Conservation (phyloP, 1,140 invertebrate genomes). For the Drosophila ohnishii region DNA sequence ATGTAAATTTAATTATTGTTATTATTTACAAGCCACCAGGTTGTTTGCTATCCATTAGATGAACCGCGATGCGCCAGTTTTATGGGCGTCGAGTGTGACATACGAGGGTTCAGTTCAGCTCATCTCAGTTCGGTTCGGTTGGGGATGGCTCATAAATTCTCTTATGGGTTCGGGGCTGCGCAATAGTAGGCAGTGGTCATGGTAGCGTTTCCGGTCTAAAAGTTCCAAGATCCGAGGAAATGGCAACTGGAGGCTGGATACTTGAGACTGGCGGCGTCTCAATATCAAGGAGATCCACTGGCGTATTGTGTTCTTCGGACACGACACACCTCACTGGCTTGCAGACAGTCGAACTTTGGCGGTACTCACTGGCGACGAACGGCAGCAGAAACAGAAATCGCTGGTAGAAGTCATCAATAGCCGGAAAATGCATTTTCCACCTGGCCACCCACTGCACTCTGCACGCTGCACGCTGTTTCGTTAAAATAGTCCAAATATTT, state of each 20-base stretch:
- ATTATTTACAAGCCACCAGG: slow-evolving; percentile 68
- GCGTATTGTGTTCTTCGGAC: slow-evolving; percentile 31
- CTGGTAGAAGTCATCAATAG: slow-evolving; percentile 68
- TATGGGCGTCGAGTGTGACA: slow-evolving; percentile 58
- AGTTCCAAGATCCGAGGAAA: slow-evolving; percentile 7
- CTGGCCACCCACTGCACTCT: slow-evolving; percentile 11
- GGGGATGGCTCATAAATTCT: slow-evolving; percentile 68
- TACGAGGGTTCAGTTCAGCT: slow-evolving; percentile 17
- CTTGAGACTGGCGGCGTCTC: slow-evolving; percentile 15
- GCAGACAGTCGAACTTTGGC: slow-evolving; percentile 31
- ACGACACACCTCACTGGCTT: slow-evolving; percentile 64
- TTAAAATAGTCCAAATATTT: slow-evolving; percentile 10
- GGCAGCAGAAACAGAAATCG: slow-evolving; percentile 66
- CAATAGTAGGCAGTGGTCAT: slow-evolving; percentile 28
- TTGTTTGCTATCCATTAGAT: slow-evolving; percentile 76
- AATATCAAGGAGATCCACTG: slow-evolving; percentile 34
- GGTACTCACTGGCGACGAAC: slow-evolving; percentile 67
- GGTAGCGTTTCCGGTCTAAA: slow-evolving; percentile 26
- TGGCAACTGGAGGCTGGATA: slow-evolving; percentile 7
- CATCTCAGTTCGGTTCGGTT: slow-evolving; percentile 16
- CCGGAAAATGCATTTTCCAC: slow-evolving; percentile 72
- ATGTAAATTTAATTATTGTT: slow-evolving; percentile 80
- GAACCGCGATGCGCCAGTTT: slow-evolving; percentile 55
- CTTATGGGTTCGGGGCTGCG: slow-evolving; percentile 10
- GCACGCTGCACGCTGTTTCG: slow-evolving; percentile 1